These are phyloP conservation scores for Mesitornis unicolor DNA, from an alignment of 2,113 vertebrate species.

Conservation along the genomic window DNA sequence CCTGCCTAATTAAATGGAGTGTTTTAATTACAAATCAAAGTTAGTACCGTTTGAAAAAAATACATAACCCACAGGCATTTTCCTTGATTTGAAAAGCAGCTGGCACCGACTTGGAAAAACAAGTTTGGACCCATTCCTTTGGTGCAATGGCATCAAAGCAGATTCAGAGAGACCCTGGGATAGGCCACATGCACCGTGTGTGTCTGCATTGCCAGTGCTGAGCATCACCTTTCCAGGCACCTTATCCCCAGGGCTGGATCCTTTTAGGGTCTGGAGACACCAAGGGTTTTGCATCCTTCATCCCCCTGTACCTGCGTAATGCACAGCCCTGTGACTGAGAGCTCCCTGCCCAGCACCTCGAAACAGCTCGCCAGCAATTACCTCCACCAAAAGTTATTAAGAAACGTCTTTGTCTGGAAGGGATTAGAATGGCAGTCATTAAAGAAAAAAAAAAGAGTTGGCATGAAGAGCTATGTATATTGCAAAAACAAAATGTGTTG, in stretches of 20 bases:
- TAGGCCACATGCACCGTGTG: no score
- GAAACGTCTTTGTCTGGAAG: constrained; percentile 43
- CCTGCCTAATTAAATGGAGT: constrained; percentile 30
- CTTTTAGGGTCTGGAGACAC: background rate
- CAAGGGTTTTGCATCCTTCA: background rate
- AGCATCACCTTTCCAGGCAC: background rate
- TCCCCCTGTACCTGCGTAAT: background rate
- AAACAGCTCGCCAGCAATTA: background rate
- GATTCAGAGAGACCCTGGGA: rapidly evolving
- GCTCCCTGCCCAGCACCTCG: background rate
- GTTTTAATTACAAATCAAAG: constrained; percentile 29
- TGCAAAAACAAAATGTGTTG: constrained; percentile 82
- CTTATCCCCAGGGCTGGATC: background rate
- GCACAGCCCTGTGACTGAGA: background rate
- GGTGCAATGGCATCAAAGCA: background rate
- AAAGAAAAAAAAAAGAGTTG: constrained; percentile 57
- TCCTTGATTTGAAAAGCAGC: background rate
- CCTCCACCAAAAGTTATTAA: constrained; percentile 17
- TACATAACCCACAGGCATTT: background rate
- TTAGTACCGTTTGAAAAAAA: background rate
- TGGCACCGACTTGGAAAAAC: background rate
- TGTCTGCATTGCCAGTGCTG: rapidly evolving
- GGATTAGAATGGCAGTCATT: constrained; percentile 63
- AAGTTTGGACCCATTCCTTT: background rate
- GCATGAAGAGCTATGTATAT: constrained; percentile 73